Evolutionary conservation across 2,888 invertebrate species (phyloP).

Genomic region (Eupelmus urozonus): DNA sequence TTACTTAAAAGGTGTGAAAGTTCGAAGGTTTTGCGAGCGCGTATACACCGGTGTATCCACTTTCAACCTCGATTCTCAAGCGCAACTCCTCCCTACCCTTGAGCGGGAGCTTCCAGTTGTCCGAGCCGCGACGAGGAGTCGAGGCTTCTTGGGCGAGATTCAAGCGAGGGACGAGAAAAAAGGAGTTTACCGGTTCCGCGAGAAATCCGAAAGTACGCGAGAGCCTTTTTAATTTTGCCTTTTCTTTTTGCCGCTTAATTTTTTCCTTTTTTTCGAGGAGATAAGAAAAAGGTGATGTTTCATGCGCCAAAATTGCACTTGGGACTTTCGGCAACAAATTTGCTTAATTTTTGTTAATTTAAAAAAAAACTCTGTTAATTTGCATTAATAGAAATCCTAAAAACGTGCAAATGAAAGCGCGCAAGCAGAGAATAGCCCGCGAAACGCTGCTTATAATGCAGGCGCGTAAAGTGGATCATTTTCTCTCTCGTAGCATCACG

Average conservation of each 20-base stretch:
- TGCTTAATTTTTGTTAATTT: no score
- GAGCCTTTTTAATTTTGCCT: no score
- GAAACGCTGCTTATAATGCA: constrained; percentile 22
- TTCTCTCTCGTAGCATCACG: constrained; percentile 1
- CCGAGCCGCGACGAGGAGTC: neutral
- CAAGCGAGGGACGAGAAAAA: neutral
- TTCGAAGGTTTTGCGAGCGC: constrained; percentile 57
- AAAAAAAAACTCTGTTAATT: no score
- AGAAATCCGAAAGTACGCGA: no score
- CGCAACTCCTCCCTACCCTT: neutral
- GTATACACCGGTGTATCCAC: constrained; percentile 10
- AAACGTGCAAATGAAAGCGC: neutral
- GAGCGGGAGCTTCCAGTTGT: constrained; percentile 23
- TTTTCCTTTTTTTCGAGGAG: no score
- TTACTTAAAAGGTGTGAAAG: constrained; percentile 61
- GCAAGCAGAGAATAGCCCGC: neutral
- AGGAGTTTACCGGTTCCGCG: constrained; percentile 56
- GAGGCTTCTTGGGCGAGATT: neutral
- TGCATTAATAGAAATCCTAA: no score
- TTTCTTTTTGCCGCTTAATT: no score
- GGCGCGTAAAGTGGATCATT: constrained; percentile 51
- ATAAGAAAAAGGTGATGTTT: no score
- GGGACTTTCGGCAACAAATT: no score
- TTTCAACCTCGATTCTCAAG: constrained; percentile 38
- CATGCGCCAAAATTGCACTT: no score